Percentiles rank a stretch among this genome's conserved stretches.
Evolutionary conservation across 92 coral and sea anemone species (phyloP).

Genomic region (Palythoa caribaeorum): DNA sequence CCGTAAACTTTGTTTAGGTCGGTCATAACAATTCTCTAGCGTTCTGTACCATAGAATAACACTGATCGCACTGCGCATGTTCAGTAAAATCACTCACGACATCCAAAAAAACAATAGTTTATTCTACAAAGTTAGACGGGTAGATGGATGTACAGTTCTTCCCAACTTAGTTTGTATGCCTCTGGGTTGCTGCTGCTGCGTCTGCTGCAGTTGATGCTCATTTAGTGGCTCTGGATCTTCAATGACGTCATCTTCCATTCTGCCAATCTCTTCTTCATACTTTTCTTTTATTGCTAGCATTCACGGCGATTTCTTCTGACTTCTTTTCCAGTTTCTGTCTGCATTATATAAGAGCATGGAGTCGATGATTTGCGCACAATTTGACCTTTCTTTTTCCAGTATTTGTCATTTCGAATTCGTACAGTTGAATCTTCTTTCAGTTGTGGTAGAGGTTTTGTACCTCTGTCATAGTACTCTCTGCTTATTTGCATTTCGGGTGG

Average conservation of each 20-base stretch:
- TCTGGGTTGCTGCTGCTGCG: not conserved
- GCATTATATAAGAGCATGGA: slow-evolving; percentile 35
- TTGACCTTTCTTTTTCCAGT: not conserved
- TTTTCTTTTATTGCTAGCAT: slow-evolving; percentile 16
- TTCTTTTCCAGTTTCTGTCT: slow-evolving; percentile 35
- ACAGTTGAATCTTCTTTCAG: slow-evolving; percentile 6
- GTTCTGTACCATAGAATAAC: too few species aligned
- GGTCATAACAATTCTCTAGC: too few species aligned
- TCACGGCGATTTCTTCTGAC: slow-evolving; percentile 42
- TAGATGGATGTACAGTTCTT: not conserved
- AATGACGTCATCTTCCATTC: not conserved
- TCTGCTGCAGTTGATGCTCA: not conserved
- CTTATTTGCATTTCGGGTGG: slow-evolving; percentile 5
- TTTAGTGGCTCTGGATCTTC: not conserved
- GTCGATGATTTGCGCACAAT: not conserved
- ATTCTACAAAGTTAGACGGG: not conserved
- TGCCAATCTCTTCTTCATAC: slow-evolving; percentile 1
- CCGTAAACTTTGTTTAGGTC: too few species aligned
- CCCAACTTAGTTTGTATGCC: not conserved
- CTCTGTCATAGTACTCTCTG: slow-evolving; percentile 42
- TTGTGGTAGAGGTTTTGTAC: slow-evolving; percentile 45
- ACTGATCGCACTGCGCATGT: not conserved
- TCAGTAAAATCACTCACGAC: not conserved
- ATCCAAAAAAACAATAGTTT: not conserved
- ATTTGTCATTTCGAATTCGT: not conserved